Base-by-base conservation (phyloP, 2,888 invertebrate genomes). In the Tortrix viridana region DNA sequence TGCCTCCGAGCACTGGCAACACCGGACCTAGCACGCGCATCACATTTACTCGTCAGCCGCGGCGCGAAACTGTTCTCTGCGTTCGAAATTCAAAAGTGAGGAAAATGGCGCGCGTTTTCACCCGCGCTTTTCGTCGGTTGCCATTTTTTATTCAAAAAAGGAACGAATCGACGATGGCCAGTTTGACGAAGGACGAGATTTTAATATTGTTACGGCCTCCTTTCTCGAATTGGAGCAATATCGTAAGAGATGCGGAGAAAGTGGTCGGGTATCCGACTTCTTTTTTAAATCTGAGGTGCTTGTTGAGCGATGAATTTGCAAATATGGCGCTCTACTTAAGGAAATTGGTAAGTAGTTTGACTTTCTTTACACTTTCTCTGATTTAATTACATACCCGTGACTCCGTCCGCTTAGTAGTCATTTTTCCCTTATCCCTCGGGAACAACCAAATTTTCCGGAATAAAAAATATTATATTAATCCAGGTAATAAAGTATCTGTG, bases 241-340 rank as follows among this genome's bases (percentile, higher is more conserved):
- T 87, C 5, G 87, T 91, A 52, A 77, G 88, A 57, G 92, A 92
- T 50, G 92, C 92, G 32, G 92, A 93, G 84, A 92, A 92, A 85
- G 89, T 92, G 0, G 89, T 92, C 50, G 91, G 92, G 53, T 88
- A 94, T 86, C 93, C 94, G 71, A 94, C 94, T 69, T 93, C 93
- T 68, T 93, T 93, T 74, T 93, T 92, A 92, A 93, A 92, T 80
- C 78, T 93, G 72, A 81, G 93, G 78, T 94, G 94, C 79, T 80
- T 94, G 66, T 78, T 94, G 74, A 94, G 93, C 79, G 94, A 94
- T 76, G 94, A 94, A 79, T 94, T 94, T 72, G 93, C 93, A 47
- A 94, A 94, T 79, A 82, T 93, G 84, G 92, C 92, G 44, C 77
- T 91, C 38, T 92, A 92, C 80, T 83, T 92, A 64, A 79, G 91